Percentiles rank a stretch among this genome's conserved stretches.
These are phyloP conservation scores for Doryteuthis pealeii DNA, from an alignment of 1,140 invertebrate species.

Conservation along the genomic window DNA sequence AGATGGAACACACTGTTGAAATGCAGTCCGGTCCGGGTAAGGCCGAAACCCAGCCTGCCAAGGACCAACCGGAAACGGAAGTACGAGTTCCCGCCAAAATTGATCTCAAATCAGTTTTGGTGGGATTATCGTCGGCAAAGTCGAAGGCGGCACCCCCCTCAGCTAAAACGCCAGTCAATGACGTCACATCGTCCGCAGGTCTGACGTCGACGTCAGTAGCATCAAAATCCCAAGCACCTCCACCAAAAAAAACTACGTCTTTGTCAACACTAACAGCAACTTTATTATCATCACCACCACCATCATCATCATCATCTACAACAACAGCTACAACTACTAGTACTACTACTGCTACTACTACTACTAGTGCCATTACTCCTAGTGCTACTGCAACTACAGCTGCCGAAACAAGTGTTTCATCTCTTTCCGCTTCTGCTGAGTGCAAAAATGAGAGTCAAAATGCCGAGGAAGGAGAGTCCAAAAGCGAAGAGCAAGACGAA, in stretches of 20 bases:
- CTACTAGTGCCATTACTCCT: constrained; percentile 15
- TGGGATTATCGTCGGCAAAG: no score
- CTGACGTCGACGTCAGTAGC: neutral
- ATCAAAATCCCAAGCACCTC: neutral
- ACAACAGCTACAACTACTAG: neutral
- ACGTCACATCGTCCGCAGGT: no score
- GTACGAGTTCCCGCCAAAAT: no score
- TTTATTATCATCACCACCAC: neutral
- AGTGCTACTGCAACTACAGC: constrained; percentile 8
- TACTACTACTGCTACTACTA: constrained; percentile 18
- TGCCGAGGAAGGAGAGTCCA: neutral
- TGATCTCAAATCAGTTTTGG: no score
- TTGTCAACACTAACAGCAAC: neutral
- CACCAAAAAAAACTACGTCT: neutral
- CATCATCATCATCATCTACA: neutral
- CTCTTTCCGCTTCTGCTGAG: neutral
- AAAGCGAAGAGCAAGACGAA: neutral
- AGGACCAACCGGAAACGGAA: no score
- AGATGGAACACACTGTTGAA: no score
- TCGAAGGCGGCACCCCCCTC: no score
- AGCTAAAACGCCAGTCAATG: no score
- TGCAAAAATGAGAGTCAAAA: neutral
- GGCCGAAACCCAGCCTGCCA: no score
- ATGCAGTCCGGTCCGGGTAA: no score
- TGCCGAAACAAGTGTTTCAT: neutral